Base-by-base conservation (phyloP, 2,113 vertebrate species). In the Leptobrachium leishanense region DNA sequence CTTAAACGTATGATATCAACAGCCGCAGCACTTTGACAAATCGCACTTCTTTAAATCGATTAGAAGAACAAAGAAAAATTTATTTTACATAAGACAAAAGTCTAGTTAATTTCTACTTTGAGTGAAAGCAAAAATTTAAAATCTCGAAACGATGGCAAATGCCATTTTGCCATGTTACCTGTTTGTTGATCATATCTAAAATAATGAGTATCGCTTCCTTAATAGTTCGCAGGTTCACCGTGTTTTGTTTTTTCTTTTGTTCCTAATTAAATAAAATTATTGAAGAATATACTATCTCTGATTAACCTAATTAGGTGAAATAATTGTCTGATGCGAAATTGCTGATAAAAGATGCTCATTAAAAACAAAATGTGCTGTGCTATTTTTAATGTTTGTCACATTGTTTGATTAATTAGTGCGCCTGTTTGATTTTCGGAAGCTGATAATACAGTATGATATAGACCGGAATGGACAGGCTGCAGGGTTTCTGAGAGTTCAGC, bases 231-330 rank as follows among this genome's bases (percentile, higher is more conserved):
- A 68, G 66, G 20, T 39, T 68, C 46, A 50, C 46, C 4, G 4
- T 50, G 8, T 50, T 50, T 50, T 50, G 8, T 50, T 50, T 50
- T 31, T 50, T 8, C 4, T 2, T 8, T 68, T 64, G 62, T 72
- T 41, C 7, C 15, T 2, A 3, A 12, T 63, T 72, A 20, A 72
- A 42, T 72, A 65, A 72, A 72, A 72, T 65, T 66, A 59, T 79
- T 55, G 71, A 78, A 50, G 71, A 78, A 78, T 64, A 78, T 71
- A 43, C 69, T 55, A 20, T 43, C 77, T 43, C 9, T 78, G 55
- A 78, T 72, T 79, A 79, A 54, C 50, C 62, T 59, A 72, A 79
- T 79, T 79, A 72, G 40, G 42, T 72, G 8, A 72, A 79, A 79
- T 66, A 72, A 79, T 72, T 79, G 69, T 64, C 76, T 12, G 63